phyloP scores from a whole-genome alignment of 2,113 vertebrate species.

The Ranitomeya variabilis region DNA sequence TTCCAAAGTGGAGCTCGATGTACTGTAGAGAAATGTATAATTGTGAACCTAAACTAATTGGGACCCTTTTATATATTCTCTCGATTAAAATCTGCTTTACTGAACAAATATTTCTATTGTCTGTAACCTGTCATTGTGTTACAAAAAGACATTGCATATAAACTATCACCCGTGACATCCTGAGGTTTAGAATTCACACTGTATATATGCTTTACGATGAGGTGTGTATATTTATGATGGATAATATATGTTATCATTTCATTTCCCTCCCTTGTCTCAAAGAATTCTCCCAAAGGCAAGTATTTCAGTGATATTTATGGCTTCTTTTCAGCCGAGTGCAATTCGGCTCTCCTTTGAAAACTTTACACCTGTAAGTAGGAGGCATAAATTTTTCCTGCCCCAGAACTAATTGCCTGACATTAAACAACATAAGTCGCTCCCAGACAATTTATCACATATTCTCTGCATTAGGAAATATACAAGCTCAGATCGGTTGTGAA shows the following conservation, averaged over 20 bases:
- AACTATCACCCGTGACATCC: not conserved
- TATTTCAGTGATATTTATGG: constrained; percentile 45
- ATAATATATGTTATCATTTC: constrained; percentile 43
- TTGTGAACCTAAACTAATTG: too few species aligned
- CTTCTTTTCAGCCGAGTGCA: constrained; percentile 35
- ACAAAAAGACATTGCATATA: not conserved
- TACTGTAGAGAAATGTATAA: too few species aligned
- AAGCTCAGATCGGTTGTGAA: constrained; percentile 1
- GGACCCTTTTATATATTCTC: not conserved
- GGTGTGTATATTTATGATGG: not conserved
- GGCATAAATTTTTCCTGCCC: constrained; percentile 37
- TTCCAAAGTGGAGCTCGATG: too few species aligned
- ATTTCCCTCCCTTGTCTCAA: not conserved
- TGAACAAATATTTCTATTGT: not conserved
- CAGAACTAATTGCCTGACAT: constrained; percentile 54
- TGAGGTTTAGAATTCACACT: not conserved
- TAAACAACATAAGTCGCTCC: constrained; percentile 29
- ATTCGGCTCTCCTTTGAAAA: constrained; percentile 15
- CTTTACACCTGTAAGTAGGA: constrained; percentile 47
- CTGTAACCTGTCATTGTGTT: not conserved
- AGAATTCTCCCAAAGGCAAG: constrained; percentile 34
- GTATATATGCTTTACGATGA: not conserved
- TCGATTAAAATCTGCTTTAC: not conserved
- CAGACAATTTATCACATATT: constrained; percentile 21
- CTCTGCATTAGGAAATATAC: constrained; percentile 38